phyloP scores from a whole-genome alignment of 2,888 invertebrate genomes.

The Cheilosia impressa region DNA sequence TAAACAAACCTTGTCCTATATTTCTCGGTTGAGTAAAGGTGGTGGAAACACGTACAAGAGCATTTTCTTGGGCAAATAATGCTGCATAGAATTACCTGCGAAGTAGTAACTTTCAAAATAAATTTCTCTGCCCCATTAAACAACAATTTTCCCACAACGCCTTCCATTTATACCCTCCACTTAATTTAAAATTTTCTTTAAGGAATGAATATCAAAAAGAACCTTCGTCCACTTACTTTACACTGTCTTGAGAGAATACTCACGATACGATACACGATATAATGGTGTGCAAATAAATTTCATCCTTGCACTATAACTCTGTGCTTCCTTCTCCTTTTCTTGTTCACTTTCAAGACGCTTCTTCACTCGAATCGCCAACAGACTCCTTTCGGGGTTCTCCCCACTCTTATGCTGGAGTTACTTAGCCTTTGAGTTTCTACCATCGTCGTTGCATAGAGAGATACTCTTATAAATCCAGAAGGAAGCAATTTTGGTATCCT shows the following conservation, averaged over 20 bases:
- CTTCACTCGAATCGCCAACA: conserved; percentile 50
- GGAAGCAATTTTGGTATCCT: conserved; percentile 61
- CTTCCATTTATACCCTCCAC: conserved; percentile 66
- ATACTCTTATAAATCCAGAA: conserved; percentile 62
- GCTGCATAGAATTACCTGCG: conserved; percentile 63
- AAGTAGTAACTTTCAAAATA: conserved; percentile 66
- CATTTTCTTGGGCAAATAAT: conserved; percentile 34
- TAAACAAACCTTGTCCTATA: neutral
- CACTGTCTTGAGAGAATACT: conserved; percentile 67
- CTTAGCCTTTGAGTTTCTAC: conserved; percentile 67
- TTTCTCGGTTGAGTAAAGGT: neutral
- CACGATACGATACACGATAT: conserved; percentile 71
- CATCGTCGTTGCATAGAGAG: conserved; percentile 24
- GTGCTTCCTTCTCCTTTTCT: conserved; percentile 50
- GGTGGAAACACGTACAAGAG: neutral
- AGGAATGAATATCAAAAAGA: conserved; percentile 72
- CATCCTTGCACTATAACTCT: conserved; percentile 71
- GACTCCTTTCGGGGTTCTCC: conserved; percentile 60
- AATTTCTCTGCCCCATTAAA: conserved; percentile 70
- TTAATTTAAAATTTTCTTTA: conserved; percentile 73
- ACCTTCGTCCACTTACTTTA: conserved; percentile 69
- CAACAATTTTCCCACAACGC: conserved; percentile 68
- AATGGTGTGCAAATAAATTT: conserved; percentile 76
- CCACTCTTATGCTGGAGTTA: conserved; percentile 60
- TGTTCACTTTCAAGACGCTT: conserved; percentile 53